Evolutionary conservation across 2,888 invertebrate species (phyloP).

Genomic region (Laothoe populi): DNA sequence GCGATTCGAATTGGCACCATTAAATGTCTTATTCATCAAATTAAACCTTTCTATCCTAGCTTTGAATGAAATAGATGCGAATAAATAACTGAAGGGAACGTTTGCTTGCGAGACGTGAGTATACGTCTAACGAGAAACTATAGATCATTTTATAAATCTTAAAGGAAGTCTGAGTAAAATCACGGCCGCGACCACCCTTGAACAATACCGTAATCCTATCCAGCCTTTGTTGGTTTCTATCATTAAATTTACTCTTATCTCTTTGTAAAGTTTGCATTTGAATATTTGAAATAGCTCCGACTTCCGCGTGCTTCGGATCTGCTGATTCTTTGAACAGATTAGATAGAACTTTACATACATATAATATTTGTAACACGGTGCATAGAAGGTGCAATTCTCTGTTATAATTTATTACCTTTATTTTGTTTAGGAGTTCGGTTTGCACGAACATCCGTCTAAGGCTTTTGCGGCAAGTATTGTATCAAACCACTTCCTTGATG

Average conservation of each 20-base stretch:
- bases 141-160: conserved; percentile 23
- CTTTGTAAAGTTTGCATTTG: conserved; percentile 46
- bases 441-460: conserved; percentile 38
- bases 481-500: conserved; percentile 24
- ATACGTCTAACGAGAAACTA: conserved; percentile 17
- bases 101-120: conserved; percentile 16
- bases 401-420: conserved; percentile 43
- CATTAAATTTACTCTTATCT: conserved; percentile 56
- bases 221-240: conserved; percentile 41
- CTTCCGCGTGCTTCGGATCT: conserved; percentile 50
- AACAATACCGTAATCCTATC: conserved; percentile 29
- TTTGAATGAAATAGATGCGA: neutral
- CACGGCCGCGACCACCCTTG: conserved; percentile 22
- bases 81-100: conserved; percentile 17
- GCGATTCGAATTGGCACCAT: neutral
- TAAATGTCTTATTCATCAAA: neutral
- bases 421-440: conserved; percentile 36
- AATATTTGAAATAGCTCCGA: conserved; percentile 51
- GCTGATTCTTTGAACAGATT: conserved; percentile 45
- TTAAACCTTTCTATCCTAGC: neutral
- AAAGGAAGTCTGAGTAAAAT: conserved; percentile 27
- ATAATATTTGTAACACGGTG: conserved; percentile 45
- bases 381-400: conserved; percentile 45
- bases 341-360: conserved; percentile 44
- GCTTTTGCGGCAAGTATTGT: conserved; percentile 21